phyloP scores from a whole-genome alignment of 2,797 vertebrate species.

The Oreochromis mossambicus region DNA sequence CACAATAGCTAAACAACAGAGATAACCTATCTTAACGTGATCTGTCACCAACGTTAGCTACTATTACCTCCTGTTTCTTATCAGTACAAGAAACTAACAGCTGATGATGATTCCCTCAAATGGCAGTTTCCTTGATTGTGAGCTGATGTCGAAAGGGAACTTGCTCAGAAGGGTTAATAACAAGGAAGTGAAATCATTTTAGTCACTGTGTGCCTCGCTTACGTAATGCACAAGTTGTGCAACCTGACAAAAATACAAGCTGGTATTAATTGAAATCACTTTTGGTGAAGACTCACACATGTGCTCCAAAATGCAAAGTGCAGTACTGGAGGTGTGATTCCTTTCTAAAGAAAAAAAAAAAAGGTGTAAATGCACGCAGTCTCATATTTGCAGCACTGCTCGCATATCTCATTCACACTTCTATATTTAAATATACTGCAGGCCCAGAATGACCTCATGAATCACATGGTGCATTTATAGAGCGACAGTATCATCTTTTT shows the following conservation, averaged over 20 bases:
- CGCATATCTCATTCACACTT: not conserved
- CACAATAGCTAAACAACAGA: not conserved
- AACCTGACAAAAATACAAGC: slow-evolving; percentile 19
- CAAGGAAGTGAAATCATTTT: slow-evolving; percentile 36
- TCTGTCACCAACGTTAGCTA: not conserved
- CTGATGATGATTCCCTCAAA: not conserved
- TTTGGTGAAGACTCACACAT: not conserved
- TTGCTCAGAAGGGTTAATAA: not conserved
- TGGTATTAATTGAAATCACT: not conserved
- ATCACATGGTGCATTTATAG: not conserved
- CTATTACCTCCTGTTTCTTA: not conserved
- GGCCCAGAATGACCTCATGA: not conserved
- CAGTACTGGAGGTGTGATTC: not conserved
- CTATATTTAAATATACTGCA: not conserved
- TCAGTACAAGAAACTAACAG: not conserved
- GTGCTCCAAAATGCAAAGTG: not conserved
- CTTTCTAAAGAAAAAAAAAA: not conserved
- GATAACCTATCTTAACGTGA: not conserved
- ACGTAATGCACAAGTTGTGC: slow-evolving; percentile 17
- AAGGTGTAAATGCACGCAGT: not conserved
- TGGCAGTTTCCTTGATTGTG: not conserved
- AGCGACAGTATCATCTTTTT: not conserved
- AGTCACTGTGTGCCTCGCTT: not conserved
- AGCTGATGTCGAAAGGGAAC: not conserved
- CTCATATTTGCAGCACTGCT: not conserved